These are phyloP conservation scores for Arothron firmamentum DNA, from an alignment of 2,113 vertebrate genomes.

Conservation along the genomic window DNA sequence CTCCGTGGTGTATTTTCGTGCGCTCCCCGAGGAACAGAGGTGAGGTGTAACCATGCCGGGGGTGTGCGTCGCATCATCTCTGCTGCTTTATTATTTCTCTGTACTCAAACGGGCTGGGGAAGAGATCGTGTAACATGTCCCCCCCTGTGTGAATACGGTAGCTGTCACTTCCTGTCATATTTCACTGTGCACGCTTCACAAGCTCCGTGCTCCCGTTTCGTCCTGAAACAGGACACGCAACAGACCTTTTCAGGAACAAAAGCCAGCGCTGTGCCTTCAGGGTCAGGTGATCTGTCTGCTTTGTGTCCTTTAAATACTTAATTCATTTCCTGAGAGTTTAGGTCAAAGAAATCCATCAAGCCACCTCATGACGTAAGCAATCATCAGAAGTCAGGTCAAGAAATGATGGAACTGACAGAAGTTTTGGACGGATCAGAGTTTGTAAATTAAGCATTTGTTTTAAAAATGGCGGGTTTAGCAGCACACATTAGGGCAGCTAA, in stretches of 20 bases:
- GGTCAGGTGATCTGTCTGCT: constrained; percentile 27
- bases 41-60: background rate
- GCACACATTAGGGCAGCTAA: too few relatives aligned
- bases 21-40: background rate
- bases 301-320: constrained; percentile 38
- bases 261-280: background rate
- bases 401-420: too few relatives aligned
- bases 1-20: constrained; percentile 1
- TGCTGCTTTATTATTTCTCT: constrained; percentile 2
- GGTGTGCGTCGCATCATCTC: too few relatives aligned
- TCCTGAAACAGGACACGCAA: constrained; percentile 13
- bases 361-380: background rate
- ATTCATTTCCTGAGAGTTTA: constrained; percentile 18
- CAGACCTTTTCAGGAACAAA: constrained; percentile 30
- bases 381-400: background rate
- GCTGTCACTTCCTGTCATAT: constrained; percentile 3
- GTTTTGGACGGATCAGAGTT: too few relatives aligned
- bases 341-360: constrained; percentile 9
- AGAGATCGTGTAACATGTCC: constrained; percentile 14
- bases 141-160: constrained; percentile 14
- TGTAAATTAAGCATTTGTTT: too few relatives aligned
- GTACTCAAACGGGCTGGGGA: constrained; percentile 3
- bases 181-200: constrained; percentile 23
- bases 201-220: constrained; percentile 24
- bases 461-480: too few relatives aligned